Percentiles rank a stretch among this genome's conserved stretches.
phyloP scores from a whole-genome alignment of 2,797 vertebrate species.

The Pseudochirops corinnae region DNA sequence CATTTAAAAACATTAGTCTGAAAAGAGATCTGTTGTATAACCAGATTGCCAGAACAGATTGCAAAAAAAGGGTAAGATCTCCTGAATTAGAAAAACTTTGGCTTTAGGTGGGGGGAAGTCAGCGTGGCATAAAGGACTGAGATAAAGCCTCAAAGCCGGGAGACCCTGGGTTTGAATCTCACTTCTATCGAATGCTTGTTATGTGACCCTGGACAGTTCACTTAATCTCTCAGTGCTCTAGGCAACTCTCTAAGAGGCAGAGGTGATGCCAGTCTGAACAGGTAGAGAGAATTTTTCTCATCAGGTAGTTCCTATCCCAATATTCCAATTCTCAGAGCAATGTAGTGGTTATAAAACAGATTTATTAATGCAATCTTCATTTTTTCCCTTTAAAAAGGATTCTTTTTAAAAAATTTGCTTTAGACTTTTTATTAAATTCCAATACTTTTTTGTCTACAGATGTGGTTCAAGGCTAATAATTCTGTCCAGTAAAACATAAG shows the following conservation, averaged over 20 bases:
- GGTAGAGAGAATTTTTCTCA: neutral
- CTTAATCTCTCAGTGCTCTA: neutral
- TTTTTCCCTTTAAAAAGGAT: no score
- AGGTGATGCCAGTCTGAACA: neutral
- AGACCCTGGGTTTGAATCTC: neutral
- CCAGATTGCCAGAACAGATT: neutral
- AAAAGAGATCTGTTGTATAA: slow-evolving; percentile 7
- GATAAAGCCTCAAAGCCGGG: neutral
- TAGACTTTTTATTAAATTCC: no score
- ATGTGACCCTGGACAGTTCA: neutral
- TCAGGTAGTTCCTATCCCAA: neutral
- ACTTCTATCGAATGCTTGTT: neutral
- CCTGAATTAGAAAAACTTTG: neutral
- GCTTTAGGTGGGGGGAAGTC: neutral
- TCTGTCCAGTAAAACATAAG: neutral
- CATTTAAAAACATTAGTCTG: slow-evolving; percentile 13
- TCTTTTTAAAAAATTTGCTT: no score
- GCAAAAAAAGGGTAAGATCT: neutral
- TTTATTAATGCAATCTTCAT: neutral
- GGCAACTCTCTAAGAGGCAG: neutral
- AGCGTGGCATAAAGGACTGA: neutral
- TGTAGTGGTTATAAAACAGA: neutral
- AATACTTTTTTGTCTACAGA: no score
- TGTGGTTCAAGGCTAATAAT: no score
- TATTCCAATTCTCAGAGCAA: neutral